Conservation (phyloP, 2,888 invertebrate species). For the Branchipolynoe longqiensis region DNA sequence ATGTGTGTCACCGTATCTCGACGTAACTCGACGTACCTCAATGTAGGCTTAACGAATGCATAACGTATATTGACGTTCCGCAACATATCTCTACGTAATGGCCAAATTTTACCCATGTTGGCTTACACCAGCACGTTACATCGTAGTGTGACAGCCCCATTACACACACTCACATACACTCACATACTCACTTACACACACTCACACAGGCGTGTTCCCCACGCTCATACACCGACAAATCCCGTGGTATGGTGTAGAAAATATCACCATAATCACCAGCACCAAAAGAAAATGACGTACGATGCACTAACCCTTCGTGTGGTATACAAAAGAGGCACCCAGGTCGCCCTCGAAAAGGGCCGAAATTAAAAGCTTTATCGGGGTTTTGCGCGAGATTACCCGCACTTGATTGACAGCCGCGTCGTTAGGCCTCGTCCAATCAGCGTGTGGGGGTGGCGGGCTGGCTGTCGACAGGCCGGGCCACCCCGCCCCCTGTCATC, state of each 20-base stretch:
- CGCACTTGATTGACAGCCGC: constrained; percentile 41
- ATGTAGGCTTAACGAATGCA: too few species aligned
- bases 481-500: constrained; percentile 45
- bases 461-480: constrained; percentile 29
- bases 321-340: neutral
- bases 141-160: too few species aligned
- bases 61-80: too few species aligned
- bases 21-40: too few species aligned
- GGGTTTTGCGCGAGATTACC: constrained; percentile 45
- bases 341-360: neutral
- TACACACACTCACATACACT: too few species aligned
- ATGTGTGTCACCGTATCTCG: too few species aligned
- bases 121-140: too few species aligned
- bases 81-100: too few species aligned
- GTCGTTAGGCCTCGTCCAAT: constrained; percentile 34
- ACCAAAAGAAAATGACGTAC: too few species aligned
- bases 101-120: too few species aligned
- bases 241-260: too few species aligned
- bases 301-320: neutral
- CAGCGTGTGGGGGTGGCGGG: neutral
- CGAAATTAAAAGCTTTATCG: constrained; percentile 26
- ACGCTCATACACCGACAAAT: neutral
- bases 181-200: neutral
- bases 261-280: too few species aligned
- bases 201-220: neutral